These are phyloP conservation scores for Suillia variegata DNA, from an alignment of 2,888 invertebrate genomes.

Conservation along the genomic window DNA sequence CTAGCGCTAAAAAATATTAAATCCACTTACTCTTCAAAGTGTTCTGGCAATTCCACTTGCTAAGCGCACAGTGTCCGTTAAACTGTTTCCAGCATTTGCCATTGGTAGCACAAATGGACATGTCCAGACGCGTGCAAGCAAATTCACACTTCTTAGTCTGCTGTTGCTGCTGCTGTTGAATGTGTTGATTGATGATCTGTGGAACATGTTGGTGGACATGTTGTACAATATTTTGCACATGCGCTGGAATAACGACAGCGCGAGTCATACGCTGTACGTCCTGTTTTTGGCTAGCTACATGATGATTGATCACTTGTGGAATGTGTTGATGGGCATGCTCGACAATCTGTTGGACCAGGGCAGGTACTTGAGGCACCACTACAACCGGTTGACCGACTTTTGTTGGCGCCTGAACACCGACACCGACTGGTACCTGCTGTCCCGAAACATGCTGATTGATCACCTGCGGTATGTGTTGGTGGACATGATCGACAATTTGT, in stretches of 20 bases:
- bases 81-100: conserved; percentile 41
- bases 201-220: conserved; percentile 14
- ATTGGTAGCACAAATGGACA: conserved; percentile 40
- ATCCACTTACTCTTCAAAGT: conserved; percentile 38
- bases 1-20: not conserved
- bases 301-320: conserved; percentile 11
- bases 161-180: conserved; percentile 25
- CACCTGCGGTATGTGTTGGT: conserved; percentile 27
- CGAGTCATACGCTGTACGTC: conserved; percentile 26
- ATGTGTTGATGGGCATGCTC: conserved; percentile 29
- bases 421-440: not conserved
- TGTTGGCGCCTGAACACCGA: conserved; percentile 28
- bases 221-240: conserved; percentile 35
- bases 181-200: conserved; percentile 34
- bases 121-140: conserved; percentile 33
- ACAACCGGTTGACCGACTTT: not conserved
- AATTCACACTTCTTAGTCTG: conserved; percentile 41
- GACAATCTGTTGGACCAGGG: conserved; percentile 30
- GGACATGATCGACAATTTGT: conserved; percentile 20
- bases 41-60: conserved; percentile 44
- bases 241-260: conserved; percentile 32
- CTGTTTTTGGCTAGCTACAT: not conserved
- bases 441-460: conserved; percentile 17
- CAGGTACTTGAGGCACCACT: conserved; percentile 7
- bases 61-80: conserved; percentile 40